Evolutionary conservation across 2,113 vertebrate species (phyloP), one percentile per base, ranked within the genome.

Genomic region (Catharus minimus): DNA sequence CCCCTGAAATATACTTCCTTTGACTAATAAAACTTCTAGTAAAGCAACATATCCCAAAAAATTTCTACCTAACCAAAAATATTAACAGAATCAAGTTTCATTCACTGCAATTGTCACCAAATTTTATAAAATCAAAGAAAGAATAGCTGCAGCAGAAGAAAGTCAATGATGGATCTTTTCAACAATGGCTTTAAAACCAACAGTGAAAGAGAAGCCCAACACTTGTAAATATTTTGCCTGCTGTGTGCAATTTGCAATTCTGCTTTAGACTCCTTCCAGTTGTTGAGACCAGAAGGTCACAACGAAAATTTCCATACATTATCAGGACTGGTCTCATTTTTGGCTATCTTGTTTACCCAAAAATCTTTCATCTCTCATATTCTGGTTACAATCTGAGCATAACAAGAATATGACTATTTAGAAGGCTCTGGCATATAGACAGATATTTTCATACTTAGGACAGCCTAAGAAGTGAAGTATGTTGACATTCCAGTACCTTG

Each of bases 241-340:
- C 18, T n/a, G 17, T 5, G 7, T 39, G 33, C 2, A 36, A 36
- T 36, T 36, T 39, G 38, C 38, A 9, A 33, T 32, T n/a, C 46
- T 65, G 41, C 81, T 69, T 36, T 36, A 39, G 0, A 5, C 18
- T 64, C 10, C 24, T 32, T 56, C 19, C 71, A 67, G 33, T 5
- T 57, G 32, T 4, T 47, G 19, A 90, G 46, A 86, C 3, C 8
- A 71, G 32, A 56, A 21, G 12, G 15, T 7, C 50, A 82, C 1
- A 1, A 33, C 4, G 3, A 53, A 12, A 65, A 23, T 19, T n/a
- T 64, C 32, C 21, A 7, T 15, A 50, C 2, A 0, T 28, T 22
- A 21, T 1, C 4, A 66, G 32, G 26, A 72, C 4, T 69, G 15
- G 14, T 55, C 26, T 9, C 2, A 18, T 39, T 55, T 60, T 79